Evolutionary conservation across 2,888 invertebrate genomes (phyloP).

Genomic region (Leucozona laternaria): DNA sequence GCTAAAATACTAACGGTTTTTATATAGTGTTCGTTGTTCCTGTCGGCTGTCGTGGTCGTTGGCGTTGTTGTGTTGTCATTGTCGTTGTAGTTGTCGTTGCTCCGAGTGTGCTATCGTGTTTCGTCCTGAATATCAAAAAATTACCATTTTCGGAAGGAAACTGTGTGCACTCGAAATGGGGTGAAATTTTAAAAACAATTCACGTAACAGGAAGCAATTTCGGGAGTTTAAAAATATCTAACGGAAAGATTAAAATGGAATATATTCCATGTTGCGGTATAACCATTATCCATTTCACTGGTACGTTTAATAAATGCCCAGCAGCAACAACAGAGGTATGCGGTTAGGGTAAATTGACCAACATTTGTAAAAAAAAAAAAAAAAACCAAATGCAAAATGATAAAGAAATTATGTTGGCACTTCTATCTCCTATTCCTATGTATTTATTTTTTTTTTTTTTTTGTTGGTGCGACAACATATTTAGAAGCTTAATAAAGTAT

Average conservation of each 20-base stretch:
- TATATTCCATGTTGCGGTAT: slow-evolving; percentile 45
- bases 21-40: slow-evolving; percentile 20
- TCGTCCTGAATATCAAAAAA: slow-evolving; percentile 39
- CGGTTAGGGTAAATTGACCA: slow-evolving; percentile 43
- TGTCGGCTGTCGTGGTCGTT: slow-evolving; percentile 18
- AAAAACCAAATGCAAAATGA: slow-evolving; percentile 19
- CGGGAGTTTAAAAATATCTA: slow-evolving; percentile 45
- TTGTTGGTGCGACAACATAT: slow-evolving; percentile 5
- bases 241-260: slow-evolving; percentile 53
- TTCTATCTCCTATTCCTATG: not conserved
- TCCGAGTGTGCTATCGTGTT: slow-evolving; percentile 32
- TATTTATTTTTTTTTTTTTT: no score
- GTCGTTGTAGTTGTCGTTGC: slow-evolving; percentile 17
- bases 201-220: slow-evolving; percentile 54
- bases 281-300: slow-evolving; percentile 41
- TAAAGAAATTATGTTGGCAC: slow-evolving; percentile 39
- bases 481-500: slow-evolving; percentile 33
- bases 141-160: slow-evolving; percentile 60
- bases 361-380: slow-evolving; percentile 18
- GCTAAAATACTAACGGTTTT: slow-evolving; percentile 46
- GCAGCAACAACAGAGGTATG: slow-evolving; percentile 23
- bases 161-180: slow-evolving; percentile 45
- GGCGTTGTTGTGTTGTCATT: not conserved
- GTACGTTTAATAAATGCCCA: slow-evolving; percentile 31
- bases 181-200: slow-evolving; percentile 59